Evolutionary conservation across 2,113 vertebrate genomes (phyloP), one percentile per base, ranked within the genome.

Genomic region (Laticauda colubrina): DNA sequence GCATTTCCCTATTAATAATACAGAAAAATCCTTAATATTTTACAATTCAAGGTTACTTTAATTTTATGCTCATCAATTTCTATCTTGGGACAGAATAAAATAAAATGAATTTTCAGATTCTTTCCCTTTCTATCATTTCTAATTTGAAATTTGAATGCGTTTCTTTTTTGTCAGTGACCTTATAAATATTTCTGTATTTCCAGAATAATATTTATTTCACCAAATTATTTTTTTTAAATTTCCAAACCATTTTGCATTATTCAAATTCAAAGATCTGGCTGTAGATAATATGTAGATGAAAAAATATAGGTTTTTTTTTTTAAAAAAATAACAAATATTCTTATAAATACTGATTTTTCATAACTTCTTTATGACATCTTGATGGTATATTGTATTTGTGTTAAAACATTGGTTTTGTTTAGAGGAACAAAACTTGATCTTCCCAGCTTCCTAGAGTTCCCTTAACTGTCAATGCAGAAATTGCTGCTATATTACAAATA

Each of bases 171-270:
- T 93, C 92, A 93, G 92, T 53, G 48, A 94, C 94, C 94, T 95
- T 93, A 96, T 92, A 96, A 96, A 95, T 94, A 95, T 91, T 94
- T 95, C 94, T 93, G 75, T 93, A 96, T 94, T 96, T 85, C 89
- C 92, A 93, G 95, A 88, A 57, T 59, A 96, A 90, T 95, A 29
- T 97, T 95, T 91, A 94, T 95, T 91, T 88, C 57, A 88, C n/a
- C 90, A 51, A 51, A 51, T 51, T 9, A 94, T 96, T 95, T 94
- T 43, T 85, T 64, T 95, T 20, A 15, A 96, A 97, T 59, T 5
- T 57, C 56, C 7, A 89, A 89, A 95, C 9, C 23, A 91, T 96
- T 15, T 94, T 96, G 96, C 29, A 95, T 92, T 56, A 95, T 3
- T 94, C 91, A 95, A 94, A 96, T 96, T 94, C 91, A 94, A 94